Percentiles rank a stretch among this genome's conserved stretches.
Conservation (phyloP, 64 coral and sea anemone species). For the Exaiptasia diaphana region DNA sequence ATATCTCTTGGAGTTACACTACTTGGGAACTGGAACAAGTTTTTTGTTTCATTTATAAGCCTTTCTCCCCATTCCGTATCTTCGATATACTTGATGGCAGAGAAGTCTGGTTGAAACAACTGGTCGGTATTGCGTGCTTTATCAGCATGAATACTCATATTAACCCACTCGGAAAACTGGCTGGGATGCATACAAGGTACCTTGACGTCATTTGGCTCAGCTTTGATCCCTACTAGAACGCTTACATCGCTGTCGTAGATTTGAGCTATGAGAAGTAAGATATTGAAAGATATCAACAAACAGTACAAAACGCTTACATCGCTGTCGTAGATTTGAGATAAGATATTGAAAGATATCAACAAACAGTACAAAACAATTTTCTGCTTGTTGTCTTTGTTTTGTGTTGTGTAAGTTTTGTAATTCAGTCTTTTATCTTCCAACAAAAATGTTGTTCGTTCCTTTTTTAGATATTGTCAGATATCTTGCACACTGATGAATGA, state of each 20-base stretch:
- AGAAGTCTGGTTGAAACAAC: not conserved
- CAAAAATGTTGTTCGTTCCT: no score
- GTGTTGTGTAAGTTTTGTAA: no score
- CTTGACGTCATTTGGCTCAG: not conserved
- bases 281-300: no score
- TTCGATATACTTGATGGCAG: not conserved
- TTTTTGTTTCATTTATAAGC: constrained; percentile 1
- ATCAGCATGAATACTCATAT: not conserved
- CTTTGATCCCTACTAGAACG: not conserved
- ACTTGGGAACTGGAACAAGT: not conserved
- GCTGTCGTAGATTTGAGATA: not conserved
- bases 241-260: not conserved
- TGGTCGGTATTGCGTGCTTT: not conserved
- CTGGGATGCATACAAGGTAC: not conserved
- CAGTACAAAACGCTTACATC: not conserved
- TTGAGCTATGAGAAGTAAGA: not conserved
- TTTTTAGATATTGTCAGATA: no score
- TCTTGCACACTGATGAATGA: no score
- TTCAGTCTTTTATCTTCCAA: no score
- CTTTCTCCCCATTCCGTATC: not conserved
- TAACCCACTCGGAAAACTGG: not conserved
- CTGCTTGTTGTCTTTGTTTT: no score
- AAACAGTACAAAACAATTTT: no score
- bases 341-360: no score
- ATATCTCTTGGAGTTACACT: no score